phyloP scores from a whole-genome alignment of 2,797 vertebrate genomes.

The Natrix natrix region DNA sequence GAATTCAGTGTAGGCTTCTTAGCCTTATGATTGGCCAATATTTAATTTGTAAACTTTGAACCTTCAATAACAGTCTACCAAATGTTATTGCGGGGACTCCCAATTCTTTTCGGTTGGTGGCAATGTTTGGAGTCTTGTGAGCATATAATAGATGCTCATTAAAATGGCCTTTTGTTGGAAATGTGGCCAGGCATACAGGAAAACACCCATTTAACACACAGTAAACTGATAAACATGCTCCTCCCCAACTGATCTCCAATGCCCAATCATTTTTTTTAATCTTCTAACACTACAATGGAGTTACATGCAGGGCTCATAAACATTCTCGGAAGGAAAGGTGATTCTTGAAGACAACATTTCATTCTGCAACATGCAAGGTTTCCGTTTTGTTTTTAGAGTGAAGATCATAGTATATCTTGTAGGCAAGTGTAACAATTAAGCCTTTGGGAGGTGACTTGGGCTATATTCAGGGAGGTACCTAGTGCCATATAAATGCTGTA shows the following conservation, averaged over 20 bases:
- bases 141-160: not conserved
- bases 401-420: not conserved
- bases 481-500: not conserved
- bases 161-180: not conserved
- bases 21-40: not conserved
- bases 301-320: not conserved
- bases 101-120: not conserved
- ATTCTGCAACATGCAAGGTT: not conserved
- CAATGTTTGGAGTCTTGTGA: not conserved
- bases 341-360: not conserved
- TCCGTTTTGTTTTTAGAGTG: not conserved
- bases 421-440: not conserved
- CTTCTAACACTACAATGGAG: not conserved
- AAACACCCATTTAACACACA: not conserved
- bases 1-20: not conserved
- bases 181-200: not conserved
- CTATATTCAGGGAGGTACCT: not conserved
- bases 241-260: not conserved
- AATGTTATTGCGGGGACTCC: not conserved
- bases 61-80: not conserved
- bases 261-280: not conserved
- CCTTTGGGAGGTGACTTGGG: not conserved
- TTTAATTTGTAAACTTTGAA: not conserved
- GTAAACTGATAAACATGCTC: not conserved
- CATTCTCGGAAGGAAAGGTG: not conserved